Conservation (phyloP, 2,888 invertebrate genomes). For the Camptogramma bilineatum region DNA sequence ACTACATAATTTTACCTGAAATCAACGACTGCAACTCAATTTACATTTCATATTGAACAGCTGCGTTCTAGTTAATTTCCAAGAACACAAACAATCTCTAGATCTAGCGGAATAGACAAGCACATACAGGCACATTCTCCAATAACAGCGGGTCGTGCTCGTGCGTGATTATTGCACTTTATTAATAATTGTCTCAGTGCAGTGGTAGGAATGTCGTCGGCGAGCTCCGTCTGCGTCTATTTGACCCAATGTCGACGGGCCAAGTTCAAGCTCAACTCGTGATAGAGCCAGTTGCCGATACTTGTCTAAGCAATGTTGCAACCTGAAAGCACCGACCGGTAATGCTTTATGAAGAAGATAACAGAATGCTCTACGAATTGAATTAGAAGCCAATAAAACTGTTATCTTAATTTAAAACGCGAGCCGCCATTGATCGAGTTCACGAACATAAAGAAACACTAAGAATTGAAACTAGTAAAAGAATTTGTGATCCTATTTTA, state of each 20-base stretch:
- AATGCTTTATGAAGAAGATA: conserved; percentile 65
- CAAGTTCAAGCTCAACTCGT: conserved; percentile 70
- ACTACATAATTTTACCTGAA: conserved; percentile 27
- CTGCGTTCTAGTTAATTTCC: conserved; percentile 49
- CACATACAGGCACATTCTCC: conserved; percentile 37
- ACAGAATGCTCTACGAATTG: conserved; percentile 64
- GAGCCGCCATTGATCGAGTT: conserved; percentile 65
- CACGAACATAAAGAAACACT: conserved; percentile 58
- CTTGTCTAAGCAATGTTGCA: conserved; percentile 61
- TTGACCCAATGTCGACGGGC: conserved; percentile 70
- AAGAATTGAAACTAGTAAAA: conserved; percentile 48
- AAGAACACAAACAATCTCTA: conserved; percentile 48
- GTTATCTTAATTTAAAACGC: conserved; percentile 76
- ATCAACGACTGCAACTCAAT: conserved; percentile 14
- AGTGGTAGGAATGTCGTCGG: conserved; percentile 53
- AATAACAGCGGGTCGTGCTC: conserved; percentile 40
- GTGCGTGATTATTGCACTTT: conserved; percentile 50
- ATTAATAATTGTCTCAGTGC: conserved; percentile 59
- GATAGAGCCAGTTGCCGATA: conserved; percentile 52
- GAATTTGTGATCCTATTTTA: conserved; percentile 17
- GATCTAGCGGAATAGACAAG: conserved; percentile 42
- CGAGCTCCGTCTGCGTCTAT: conserved; percentile 49
- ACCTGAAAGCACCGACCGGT: conserved; percentile 61
- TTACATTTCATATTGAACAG: conserved; percentile 46
- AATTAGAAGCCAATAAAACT: conserved; percentile 73